Base-by-base conservation (phyloP, 2,888 invertebrate species). In the Trissolcus japonicus region DNA sequence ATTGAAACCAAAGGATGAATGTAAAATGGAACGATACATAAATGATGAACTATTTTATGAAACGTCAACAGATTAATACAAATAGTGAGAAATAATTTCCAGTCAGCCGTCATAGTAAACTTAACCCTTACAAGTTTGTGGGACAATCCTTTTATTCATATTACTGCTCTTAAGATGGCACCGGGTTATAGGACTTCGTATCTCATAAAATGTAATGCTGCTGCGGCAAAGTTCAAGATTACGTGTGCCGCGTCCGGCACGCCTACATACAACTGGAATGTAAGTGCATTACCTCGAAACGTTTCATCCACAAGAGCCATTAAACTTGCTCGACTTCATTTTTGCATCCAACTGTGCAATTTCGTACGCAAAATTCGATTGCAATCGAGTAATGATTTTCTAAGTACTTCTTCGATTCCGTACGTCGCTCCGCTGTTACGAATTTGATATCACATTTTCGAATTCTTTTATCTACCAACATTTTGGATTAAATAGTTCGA, bases 141-240 rank as follows among this genome's bases (percentile, higher is more conserved):
- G 88, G 88, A 88, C 88, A 88, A 88, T 88, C 88, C 88, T 80
- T 88, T 88, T 88, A 88, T 88, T 86, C 86, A 87, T 87, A 88
- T 87, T 87, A 87, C 83, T 79, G 83, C 73, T 83, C 81, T 71
- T 84, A 84, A 82, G 82, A 81, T 83, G 84, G 80, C 81, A 82
- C 79, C 80, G 80, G 84, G 81, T 84, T 85, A 84, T 87, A 87
- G 80, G 87, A 88, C 88, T 88, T 88, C 86, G 84, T 82, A 81
- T 83, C 84, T 85, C 84, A 82, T 86, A 83, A 87, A 87, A 87
- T 86, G 86, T 87, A 87, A 87, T 85, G 80, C 83, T 82, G 83
- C 83, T 84, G 84, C 79, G 83, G 65, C 82, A 84, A 86, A 87
- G 87, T 87, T 88, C 86, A 87, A 86, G 87, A 86, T 86, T 86